phyloP scores from a whole-genome alignment of 1,140 invertebrate species.

The Drosophila trapezifrons region DNA sequence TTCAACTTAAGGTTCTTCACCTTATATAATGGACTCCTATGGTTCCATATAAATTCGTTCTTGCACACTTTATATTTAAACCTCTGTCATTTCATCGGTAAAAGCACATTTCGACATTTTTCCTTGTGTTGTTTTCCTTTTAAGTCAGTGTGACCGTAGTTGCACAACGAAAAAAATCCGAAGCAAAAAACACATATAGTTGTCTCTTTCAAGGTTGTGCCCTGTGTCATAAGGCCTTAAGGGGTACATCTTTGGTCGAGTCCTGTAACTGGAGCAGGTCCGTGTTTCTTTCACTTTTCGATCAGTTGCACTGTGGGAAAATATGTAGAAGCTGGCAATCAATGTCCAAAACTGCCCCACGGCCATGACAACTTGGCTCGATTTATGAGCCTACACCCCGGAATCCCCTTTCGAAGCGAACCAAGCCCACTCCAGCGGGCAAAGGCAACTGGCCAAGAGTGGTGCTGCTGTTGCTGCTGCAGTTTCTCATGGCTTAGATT shows the following conservation, averaged over 20 bases:
- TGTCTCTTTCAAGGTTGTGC: too few relatives aligned
- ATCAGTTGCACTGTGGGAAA: conserved; percentile 74
- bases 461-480: conserved; percentile 15
- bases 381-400: conserved; percentile 69
- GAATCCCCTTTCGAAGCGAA: conserved; percentile 20
- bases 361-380: conserved; percentile 74
- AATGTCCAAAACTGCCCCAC: conserved; percentile 76
- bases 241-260: conserved; percentile 24
- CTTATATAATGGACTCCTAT: too few relatives aligned
- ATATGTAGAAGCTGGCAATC: conserved; percentile 82
- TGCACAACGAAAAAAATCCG: too few relatives aligned
- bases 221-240: too few relatives aligned
- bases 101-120: too few relatives aligned
- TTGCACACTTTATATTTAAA: too few relatives aligned
- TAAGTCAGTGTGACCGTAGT: too few relatives aligned
- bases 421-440: conserved; percentile 19
- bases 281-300: conserved; percentile 72
- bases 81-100: too few relatives aligned
- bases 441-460: conserved; percentile 15
- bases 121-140: too few relatives aligned
- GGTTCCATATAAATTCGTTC: too few relatives aligned
- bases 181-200: too few relatives aligned
- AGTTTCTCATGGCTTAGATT: conserved; percentile 75
- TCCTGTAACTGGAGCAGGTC: not conserved
- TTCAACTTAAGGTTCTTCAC: too few relatives aligned